Evolutionary conservation across 2,113 vertebrate species (phyloP).

Genomic region (Columbina picui): DNA sequence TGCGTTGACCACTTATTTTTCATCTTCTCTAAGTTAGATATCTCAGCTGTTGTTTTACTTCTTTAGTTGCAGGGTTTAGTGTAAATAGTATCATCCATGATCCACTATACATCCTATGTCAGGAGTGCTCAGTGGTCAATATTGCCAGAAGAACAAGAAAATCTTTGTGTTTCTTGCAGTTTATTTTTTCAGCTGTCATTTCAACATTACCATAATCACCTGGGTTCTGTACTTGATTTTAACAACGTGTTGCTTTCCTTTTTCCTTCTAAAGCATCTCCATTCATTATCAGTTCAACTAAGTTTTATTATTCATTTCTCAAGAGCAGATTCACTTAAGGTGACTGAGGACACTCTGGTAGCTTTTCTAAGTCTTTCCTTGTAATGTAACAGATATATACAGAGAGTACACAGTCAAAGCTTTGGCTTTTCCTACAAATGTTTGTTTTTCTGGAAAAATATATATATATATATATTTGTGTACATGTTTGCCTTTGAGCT

Average conservation of each 20-base stretch:
- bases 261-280: neutral
- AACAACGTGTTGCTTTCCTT: neutral
- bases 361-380: slow-evolving; percentile 26
- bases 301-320: slow-evolving; percentile 43
- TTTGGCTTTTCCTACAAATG: slow-evolving; percentile 30
- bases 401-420: neutral
- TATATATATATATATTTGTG: neutral
- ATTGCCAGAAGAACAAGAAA: neutral
- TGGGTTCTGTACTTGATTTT: neutral
- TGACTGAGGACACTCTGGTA: slow-evolving; percentile 16
- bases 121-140: neutral
- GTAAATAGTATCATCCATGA: neutral
- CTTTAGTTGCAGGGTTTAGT: neutral
- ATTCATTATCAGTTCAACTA: slow-evolving; percentile 21
- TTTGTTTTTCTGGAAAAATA: neutral
- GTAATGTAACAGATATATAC: neutral
- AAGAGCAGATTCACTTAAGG: slow-evolving; percentile 47
- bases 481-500: slow-evolving; percentile 14
- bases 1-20: neutral
- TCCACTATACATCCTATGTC: neutral
- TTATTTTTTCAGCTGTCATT: neutral
- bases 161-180: neutral
- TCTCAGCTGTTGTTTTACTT: neutral
- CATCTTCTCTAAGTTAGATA: neutral
- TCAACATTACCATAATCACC: neutral